A percentile compares a stretch with the other conserved stretches of the same genome.
Conservation (phyloP, 2,888 invertebrate species). For the Tortrix viridana region DNA sequence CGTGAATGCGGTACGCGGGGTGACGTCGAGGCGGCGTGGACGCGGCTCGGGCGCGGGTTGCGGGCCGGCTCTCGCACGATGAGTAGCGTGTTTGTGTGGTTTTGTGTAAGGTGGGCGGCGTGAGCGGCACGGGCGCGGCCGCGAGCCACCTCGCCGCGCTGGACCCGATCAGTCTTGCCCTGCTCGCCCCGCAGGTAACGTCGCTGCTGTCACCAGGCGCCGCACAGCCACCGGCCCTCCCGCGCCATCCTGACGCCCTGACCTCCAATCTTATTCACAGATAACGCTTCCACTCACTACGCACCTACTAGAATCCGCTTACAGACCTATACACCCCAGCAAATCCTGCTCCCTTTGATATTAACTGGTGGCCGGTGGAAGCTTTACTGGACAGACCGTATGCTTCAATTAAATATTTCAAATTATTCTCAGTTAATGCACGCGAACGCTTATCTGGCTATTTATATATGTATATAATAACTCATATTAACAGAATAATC, state of each 20-base stretch:
- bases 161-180: slow-evolving; percentile 83
- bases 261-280: slow-evolving; percentile 43
- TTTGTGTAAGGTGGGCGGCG: slow-evolving; percentile 86
- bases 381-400: slow-evolving; percentile 68
- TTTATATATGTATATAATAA: slow-evolving; percentile 37
- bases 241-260: slow-evolving; percentile 33
- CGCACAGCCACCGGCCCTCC: slow-evolving; percentile 59
- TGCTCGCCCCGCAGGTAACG: slow-evolving; percentile 83
- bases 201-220: slow-evolving; percentile 51
- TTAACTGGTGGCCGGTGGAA: slow-evolving; percentile 74
- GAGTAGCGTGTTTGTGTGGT: slow-evolving; percentile 84
- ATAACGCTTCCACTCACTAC: slow-evolving; percentile 37
- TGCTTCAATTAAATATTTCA: slow-evolving; percentile 69
- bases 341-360: slow-evolving; percentile 51
- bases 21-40: slow-evolving; percentile 57
- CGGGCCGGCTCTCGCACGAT: slow-evolving; percentile 72
- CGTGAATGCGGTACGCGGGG: slow-evolving; percentile 55
- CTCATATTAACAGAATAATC: slow-evolving; percentile 34
- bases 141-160: slow-evolving; percentile 83
- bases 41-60: slow-evolving; percentile 53
- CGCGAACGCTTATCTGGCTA: slow-evolving; percentile 72
- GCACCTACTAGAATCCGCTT: slow-evolving; percentile 33
- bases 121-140: slow-evolving; percentile 82
- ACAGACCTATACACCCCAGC: slow-evolving; percentile 26
- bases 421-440: slow-evolving; percentile 63